Evolutionary conservation across 2,797 vertebrate species (phyloP).

Genomic region (Danio aesculapii): DNA sequence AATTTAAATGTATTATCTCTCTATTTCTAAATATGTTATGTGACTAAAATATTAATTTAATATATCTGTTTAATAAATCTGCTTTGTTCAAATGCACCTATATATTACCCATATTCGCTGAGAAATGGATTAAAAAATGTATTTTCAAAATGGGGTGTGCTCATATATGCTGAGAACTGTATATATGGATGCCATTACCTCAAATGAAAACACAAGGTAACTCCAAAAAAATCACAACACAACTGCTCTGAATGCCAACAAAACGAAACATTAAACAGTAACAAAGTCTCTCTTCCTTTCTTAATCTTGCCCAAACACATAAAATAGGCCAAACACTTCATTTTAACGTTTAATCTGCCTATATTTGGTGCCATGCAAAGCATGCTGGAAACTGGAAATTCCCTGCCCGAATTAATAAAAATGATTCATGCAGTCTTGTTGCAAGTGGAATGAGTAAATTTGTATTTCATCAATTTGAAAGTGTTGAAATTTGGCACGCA

Average conservation of each 20-base stretch:
- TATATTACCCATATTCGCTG: too few species aligned
- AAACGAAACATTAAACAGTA: not conserved
- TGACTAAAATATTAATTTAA: too few species aligned
- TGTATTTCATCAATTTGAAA: not conserved
- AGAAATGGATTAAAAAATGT: too few species aligned
- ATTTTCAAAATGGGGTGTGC: too few species aligned
- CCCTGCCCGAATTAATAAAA: not conserved
- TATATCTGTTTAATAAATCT: too few species aligned
- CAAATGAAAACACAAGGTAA: not conserved
- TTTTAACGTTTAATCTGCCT: not conserved
- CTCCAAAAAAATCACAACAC: not conserved
- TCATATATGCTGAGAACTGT: too few species aligned
- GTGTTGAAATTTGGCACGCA: too few species aligned
- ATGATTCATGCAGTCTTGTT: not conserved
- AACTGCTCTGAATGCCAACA: not conserved
- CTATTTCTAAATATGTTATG: too few species aligned
- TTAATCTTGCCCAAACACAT: not conserved
- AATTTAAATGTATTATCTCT: too few species aligned
- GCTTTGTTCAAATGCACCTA: too few species aligned
- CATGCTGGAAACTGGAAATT: constrained; percentile 10
- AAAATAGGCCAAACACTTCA: not conserved
- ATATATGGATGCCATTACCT: too few species aligned
- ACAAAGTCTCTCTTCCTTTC: not conserved
- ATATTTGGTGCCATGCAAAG: not conserved
- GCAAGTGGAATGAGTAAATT: not conserved